A percentile compares a stretch with the other conserved stretches of the same genome.
phyloP scores from a whole-genome alignment of 2,113 vertebrate species.

The Hyperoodon ampullatus region DNA sequence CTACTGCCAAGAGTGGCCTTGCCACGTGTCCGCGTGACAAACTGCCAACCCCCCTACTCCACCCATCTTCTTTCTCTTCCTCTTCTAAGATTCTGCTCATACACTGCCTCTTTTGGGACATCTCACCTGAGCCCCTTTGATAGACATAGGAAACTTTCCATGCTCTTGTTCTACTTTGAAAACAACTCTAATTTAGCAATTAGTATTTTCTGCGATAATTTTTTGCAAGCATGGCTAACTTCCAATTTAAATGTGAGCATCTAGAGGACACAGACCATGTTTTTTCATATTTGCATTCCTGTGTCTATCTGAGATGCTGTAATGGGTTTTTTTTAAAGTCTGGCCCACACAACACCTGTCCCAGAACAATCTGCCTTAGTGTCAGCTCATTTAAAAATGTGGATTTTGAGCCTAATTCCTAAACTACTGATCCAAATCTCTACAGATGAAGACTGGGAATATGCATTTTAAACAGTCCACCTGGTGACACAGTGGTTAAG shows the following conservation, averaged over 20 bases:
- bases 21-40: not conserved
- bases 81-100: not conserved
- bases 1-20: not conserved
- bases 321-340: not conserved
- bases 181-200: not conserved
- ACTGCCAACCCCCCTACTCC: no score
- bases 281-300: not conserved
- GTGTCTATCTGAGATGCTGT: not conserved
- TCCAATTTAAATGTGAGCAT: not conserved
- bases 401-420: not conserved
- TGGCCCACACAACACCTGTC: not conserved
- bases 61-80: not conserved
- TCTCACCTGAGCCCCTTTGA: not conserved
- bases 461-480: not conserved
- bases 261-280: not conserved
- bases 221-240: not conserved
- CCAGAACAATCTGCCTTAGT: not conserved
- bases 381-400: not conserved
- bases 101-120: not conserved
- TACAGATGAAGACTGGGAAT: not conserved
- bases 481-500: not conserved
- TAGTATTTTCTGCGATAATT: not conserved
- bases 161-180: not conserved
- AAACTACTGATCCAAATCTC: not conserved
- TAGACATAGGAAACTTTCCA: not conserved